Evolutionary conservation across 2,113 vertebrate species (phyloP), one percentile per base, ranked within the genome.

Genomic region (Colistium nudipinnis): DNA sequence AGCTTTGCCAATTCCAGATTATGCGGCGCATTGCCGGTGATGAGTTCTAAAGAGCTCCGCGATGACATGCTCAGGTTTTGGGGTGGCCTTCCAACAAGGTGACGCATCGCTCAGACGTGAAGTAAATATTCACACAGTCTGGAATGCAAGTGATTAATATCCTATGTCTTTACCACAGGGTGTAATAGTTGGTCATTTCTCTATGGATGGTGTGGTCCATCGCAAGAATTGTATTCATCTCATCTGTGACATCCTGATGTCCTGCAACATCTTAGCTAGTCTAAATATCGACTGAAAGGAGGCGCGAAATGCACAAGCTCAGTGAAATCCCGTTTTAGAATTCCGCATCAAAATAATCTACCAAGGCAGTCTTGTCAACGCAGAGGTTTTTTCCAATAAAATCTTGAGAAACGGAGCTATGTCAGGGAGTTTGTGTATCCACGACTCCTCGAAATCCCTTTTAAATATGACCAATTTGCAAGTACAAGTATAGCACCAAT

Each of bases 61-160:
- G 70, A 78, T 85, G 84, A 87, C 78, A 78, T 76, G 76, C n/a
- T 85, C 66, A 76, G 62, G 72, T 81, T 83, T 70, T 84, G 78
- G 62, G 72, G 57, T 62, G 70, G 62, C 57, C 7, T 12, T 78
- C 73, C 72, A 12, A n/a, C n/a, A n/a, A n/a, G 27, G 70, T 84
- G 82, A 84, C 45, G 78, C 85, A 79, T 73, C 43, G 68, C 76
- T 80, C 62, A 82, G 73, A 60, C 79, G 62, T 54, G 69, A 67
- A 6, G 73, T 28, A 47, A 70, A 84, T 75, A 78, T 81, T 83
- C 78, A 72, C 63, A 74, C 63, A 43, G 81, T 76, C 76, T 85
- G 71, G 80, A 86, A 80, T 78, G 80, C 47, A 73, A 80, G 67
- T 73, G 52, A 83, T 75, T 77, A 70, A 76, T 45, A 56, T 55